Evolutionary conservation across 2,888 invertebrate genomes (phyloP).

Genomic region (Allolobophora icterica): DNA sequence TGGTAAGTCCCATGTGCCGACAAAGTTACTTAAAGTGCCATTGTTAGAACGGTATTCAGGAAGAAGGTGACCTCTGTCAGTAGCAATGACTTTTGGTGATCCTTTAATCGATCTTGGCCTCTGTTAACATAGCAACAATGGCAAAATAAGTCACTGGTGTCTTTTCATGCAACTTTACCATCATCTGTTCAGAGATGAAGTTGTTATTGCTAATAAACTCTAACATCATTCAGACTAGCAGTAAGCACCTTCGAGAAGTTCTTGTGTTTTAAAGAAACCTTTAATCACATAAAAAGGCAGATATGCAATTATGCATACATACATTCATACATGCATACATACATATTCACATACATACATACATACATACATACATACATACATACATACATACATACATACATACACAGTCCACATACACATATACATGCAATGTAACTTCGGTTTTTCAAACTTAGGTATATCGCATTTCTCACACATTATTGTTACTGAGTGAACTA

Average conservation of each 20-base stretch:
- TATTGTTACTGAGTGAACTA: background rate
- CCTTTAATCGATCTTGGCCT: slow-evolving; percentile 21
- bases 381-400: too few relatives aligned
- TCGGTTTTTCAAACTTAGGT: too few relatives aligned
- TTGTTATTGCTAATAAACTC: background rate
- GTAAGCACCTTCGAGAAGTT: background rate
- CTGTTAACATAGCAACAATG: background rate
- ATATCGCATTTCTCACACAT: too few relatives aligned
- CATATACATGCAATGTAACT: too few relatives aligned
- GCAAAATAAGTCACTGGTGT: background rate
- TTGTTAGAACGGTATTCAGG: slow-evolving; percentile 19
- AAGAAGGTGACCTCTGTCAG: slow-evolving; percentile 25
- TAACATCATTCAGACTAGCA: background rate
- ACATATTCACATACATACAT: too few relatives aligned
- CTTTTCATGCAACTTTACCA: background rate
- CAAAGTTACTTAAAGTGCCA: slow-evolving; percentile 29
- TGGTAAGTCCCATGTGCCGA: slow-evolving; percentile 41
- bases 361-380: too few relatives aligned
- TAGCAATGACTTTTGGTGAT: background rate
- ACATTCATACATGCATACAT: too few relatives aligned
- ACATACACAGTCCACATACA: too few relatives aligned
- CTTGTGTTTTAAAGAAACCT: background rate
- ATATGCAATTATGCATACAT: too few relatives aligned
- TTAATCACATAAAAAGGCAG: too few relatives aligned
- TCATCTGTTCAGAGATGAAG: background rate